Evolutionary conservation across 53 echinoderm and acorn worm species (phyloP).

Genomic region (Henricia sp.): DNA sequence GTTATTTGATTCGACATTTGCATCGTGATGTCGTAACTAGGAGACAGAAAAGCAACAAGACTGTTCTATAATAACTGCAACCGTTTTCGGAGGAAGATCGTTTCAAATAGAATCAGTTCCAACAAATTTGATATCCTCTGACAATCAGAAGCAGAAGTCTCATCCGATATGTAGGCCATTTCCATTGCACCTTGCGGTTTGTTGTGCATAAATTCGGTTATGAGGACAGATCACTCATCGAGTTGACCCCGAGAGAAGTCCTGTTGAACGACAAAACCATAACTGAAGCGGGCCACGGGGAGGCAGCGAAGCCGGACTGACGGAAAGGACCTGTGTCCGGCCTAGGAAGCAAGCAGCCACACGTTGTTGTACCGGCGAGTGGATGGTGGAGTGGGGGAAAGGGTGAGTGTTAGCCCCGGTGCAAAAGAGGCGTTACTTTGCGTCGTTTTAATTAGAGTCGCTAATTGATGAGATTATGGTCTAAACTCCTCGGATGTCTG

Average conservation of each 20-base stretch:
- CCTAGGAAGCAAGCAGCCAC: conserved; percentile 40
- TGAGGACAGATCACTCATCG: conserved; percentile 60
- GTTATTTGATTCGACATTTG: background rate
- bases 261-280: conserved; percentile 63
- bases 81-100: conserved; percentile 9
- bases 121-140: too few species aligned
- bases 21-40: too few species aligned
- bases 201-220: conserved; percentile 52
- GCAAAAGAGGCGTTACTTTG: conserved; percentile 23
- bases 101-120: conserved; percentile 29
- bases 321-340: conserved; percentile 51
- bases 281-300: conserved; percentile 35
- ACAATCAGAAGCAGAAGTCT: conserved; percentile 31
- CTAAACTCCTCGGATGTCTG: background rate
- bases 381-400: background rate
- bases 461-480: conserved; percentile 42
- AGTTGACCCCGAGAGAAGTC: conserved; percentile 25
- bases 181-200: conserved; percentile 46
- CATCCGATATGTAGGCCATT: conserved; percentile 50
- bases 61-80: too few species aligned
- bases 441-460: conserved; percentile 40
- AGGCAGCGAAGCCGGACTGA: conserved; percentile 26
- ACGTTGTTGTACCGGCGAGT: background rate
- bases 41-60: too few species aligned
- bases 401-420: conserved; percentile 24